Evolutionary conservation across 2,113 vertebrate species (phyloP), one percentile per base, ranked within the genome.

Genomic region (Tenebrosternarchus preto): DNA sequence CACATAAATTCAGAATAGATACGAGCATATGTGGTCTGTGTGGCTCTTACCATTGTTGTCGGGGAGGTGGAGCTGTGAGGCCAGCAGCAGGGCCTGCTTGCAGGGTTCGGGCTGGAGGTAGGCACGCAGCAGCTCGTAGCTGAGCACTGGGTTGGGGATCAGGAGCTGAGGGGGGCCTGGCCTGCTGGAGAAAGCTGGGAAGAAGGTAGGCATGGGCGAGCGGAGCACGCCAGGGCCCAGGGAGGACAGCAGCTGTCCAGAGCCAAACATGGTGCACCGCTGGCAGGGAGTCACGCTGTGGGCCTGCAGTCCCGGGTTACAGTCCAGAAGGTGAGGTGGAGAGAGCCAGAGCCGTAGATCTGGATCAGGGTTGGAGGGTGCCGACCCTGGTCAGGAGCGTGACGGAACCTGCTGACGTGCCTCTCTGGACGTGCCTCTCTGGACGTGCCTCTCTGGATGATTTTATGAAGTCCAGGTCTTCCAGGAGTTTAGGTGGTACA

Each of bases 91-190:
- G 57, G 93, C 88, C 50, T 93, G 92, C 84, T 94, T 94, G 87
- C 91, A 93, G 5, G 93, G 91, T 31, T 94, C 92, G 0, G 93
- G 91, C 67, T 91, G 94, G 70, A 93, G 87, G 80, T 91, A 93
- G 86, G 83, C 91, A 81, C 93, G 92, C 73, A 95, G 85, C 16
- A 94, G 85, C 79, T 93, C 93, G 1, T 93, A 93, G 90, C 91
- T 93, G 85, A 95, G 83, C 71, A 95, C 87, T 5, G 93, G 93
- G 56, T 92, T 87, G 0, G 93, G 93, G 72, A 94, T 85, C 31
- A 95, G 80, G 70, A 95, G 87, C 70, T 89, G 93, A 71, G 90
- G 85, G 39, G 90, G 88, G 60, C 86, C 85, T 79, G 93, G 83
- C 64, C 91, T 88, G 63, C 82, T 82, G 4, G 92, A 88, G 83